Evolutionary conservation across 2,888 invertebrate species (phyloP).

Genomic region (Morpho helenor): DNA sequence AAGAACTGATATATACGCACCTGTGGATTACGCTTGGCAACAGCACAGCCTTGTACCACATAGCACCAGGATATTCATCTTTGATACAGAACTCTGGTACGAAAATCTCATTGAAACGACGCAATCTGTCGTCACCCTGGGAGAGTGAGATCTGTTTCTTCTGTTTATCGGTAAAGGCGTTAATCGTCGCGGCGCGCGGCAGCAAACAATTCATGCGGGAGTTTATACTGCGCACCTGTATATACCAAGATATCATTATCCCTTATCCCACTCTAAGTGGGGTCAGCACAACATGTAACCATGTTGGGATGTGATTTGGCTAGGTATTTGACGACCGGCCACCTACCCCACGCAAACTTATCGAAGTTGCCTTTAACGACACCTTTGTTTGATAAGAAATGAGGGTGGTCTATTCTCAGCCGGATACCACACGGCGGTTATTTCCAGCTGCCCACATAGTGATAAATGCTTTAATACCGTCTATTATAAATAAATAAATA

Average conservation of each 20-base stretch:
- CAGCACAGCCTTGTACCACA: conserved; percentile 92
- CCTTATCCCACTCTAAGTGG: no score
- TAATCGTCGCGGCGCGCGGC: conserved; percentile 60
- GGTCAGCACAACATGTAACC: no score
- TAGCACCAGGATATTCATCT: conserved; percentile 83
- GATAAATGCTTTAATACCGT: no score
- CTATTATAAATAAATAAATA: no score
- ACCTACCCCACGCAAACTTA: no score
- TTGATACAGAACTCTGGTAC: conserved; percentile 93
- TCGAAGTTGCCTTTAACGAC: no score
- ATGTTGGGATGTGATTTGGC: no score
- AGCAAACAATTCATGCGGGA: conserved; percentile 66
- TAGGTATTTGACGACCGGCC: no score
- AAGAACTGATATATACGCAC: conserved; percentile 37
- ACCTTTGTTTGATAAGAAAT: no score
- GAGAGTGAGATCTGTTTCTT: conserved; percentile 44
- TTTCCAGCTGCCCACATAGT: no score
- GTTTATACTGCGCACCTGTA: conserved; percentile 62
- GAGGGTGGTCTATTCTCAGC: no score
- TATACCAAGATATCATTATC: not conserved
- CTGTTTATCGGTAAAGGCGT: conserved; percentile 55
- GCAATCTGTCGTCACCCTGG: conserved; percentile 69
- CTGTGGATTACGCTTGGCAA: conserved; percentile 93
- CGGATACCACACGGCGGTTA: no score
- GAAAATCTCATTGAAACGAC: conserved; percentile 81